A percentile compares a stretch with the other conserved stretches of the same genome.
phyloP scores from a whole-genome alignment of 2,113 vertebrate genomes.

The Raja brachyura region DNA sequence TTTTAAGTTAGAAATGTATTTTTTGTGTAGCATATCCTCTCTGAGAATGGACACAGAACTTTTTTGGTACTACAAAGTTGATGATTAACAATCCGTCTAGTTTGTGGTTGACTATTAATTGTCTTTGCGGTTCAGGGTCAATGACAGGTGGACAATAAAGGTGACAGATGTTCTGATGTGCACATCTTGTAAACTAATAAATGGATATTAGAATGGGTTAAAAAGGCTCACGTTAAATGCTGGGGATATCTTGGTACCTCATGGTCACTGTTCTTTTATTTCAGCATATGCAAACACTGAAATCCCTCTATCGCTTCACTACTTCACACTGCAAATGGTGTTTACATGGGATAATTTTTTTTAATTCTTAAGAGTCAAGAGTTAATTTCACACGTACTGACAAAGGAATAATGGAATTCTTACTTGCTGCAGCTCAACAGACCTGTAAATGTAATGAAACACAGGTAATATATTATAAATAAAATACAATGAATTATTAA shows the following conservation, averaged over 20 bases:
- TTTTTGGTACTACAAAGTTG: background rate
- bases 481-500: too few species aligned
- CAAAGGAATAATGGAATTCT: too few species aligned
- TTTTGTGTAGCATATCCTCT: background rate
- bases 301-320: background rate
- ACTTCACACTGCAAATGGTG: background rate
- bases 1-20: background rate
- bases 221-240: background rate
- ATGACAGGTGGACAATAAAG: too few species aligned
- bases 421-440: too few species aligned
- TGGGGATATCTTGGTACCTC: background rate
- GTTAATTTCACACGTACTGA: too few species aligned
- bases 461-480: too few species aligned
- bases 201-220: background rate
- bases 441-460: too few species aligned
- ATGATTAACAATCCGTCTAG: background rate
- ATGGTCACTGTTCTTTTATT: background rate
- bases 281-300: background rate
- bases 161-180: too few species aligned
- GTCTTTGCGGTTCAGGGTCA: too few species aligned
- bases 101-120: too few species aligned
- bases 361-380: background rate
- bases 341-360: background rate
- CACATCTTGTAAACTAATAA: too few species aligned
- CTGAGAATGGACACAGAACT: background rate